Percentiles rank a stretch among this genome's conserved stretches.
These are phyloP conservation scores for Blomia tropicalis DNA, from an alignment of 2,888 invertebrate genomes.

Conservation along the genomic window DNA sequence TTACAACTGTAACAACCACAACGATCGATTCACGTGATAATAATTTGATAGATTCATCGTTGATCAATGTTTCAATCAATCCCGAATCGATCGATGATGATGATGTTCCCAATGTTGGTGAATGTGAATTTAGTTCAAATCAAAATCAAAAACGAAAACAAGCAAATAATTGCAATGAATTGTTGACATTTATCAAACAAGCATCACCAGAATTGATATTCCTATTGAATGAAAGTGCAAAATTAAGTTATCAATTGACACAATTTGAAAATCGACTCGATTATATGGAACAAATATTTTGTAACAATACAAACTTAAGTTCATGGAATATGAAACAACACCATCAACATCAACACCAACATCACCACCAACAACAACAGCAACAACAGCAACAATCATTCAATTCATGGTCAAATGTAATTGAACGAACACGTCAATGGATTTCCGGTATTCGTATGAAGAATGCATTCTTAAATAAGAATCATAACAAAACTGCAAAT, in stretches of 20 bases:
- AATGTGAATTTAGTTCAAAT: neutral
- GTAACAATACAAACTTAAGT: neutral
- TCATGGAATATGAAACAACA: neutral
- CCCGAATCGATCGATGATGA: no score
- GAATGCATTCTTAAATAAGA: neutral
- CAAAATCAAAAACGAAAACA: neutral
- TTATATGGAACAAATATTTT: conserved; percentile 3
- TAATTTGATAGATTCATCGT: no score
- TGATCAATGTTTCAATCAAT: no score
- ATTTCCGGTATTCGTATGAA: neutral
- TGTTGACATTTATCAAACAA: neutral
- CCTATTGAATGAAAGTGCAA: neutral
- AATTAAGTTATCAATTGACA: neutral
- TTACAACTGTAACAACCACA: no score
- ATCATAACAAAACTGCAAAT: neutral
- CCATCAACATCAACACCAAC: neutral
- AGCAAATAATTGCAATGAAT: no score
- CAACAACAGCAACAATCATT: neutral
- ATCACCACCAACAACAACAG: neutral
- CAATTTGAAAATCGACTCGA: neutral
- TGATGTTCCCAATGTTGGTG: no score
- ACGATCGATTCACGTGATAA: no score
- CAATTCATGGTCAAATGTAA: neutral
- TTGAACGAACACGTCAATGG: conserved; percentile 4
- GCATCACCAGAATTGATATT: conserved; percentile 11